Conservation (phyloP, 1,140 invertebrate genomes). For the Drepana arcuata region DNA sequence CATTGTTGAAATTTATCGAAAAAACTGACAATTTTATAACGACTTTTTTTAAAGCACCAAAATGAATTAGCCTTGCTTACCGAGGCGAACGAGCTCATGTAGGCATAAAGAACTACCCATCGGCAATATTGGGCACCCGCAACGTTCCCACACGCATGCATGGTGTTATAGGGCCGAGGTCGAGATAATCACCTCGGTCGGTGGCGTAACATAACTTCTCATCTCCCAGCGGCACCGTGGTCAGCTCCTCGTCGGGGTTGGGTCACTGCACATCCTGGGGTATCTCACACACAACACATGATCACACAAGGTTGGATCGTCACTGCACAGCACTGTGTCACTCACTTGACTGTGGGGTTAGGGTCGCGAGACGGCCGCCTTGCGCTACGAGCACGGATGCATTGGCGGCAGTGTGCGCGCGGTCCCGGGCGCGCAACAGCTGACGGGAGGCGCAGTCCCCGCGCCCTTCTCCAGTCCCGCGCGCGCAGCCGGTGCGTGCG, state of each 20-base stretch:
- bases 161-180: slow-evolving; percentile 42
- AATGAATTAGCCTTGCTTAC: slow-evolving; percentile 47
- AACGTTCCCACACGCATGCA: slow-evolving; percentile 31
- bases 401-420: slow-evolving; percentile 50
- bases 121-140: too few relatives aligned
- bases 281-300: slow-evolving; percentile 42
- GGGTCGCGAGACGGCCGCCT: slow-evolving; percentile 31
- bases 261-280: slow-evolving; percentile 63
- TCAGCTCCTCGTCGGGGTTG: slow-evolving; percentile 44
- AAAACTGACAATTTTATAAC: too few relatives aligned
- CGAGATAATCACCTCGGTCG: slow-evolving; percentile 67
- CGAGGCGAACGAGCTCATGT: slow-evolving; percentile 35
- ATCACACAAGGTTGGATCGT: slow-evolving; percentile 26
- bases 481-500: slow-evolving; percentile 38
- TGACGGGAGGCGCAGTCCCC: slow-evolving; percentile 58
- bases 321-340: slow-evolving; percentile 24
- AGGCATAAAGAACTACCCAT: slow-evolving; percentile 16
- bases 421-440: slow-evolving; percentile 63
- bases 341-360: slow-evolving; percentile 34
- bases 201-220: slow-evolving; percentile 64
- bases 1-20: slow-evolving; percentile 50
- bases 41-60: slow-evolving; percentile 57
- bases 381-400: slow-evolving; percentile 57
- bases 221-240: slow-evolving; percentile 49
- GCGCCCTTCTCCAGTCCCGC: slow-evolving; percentile 22